Evolutionary conservation across 1,140 invertebrate species (phyloP), one percentile per base, ranked within the genome.

Genomic region (Doryteuthis pealeii): DNA sequence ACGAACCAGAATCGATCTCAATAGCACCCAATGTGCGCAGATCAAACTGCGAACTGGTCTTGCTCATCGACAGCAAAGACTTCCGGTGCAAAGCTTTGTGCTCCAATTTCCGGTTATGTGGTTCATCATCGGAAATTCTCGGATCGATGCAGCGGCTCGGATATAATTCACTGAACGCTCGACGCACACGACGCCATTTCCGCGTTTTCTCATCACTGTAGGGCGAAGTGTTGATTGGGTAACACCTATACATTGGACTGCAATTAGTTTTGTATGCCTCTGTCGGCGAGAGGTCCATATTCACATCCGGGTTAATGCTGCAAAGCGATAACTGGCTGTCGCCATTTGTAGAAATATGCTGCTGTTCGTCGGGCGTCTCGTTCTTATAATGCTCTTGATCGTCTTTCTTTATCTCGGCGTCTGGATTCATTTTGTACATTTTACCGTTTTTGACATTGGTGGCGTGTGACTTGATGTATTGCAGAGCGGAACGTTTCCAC

Each of bases 111-210:
- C 35, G 35, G 10, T 40, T 40, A 3, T 5, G 3, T 3, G 4
- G 3, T 40, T 10, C 4, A 40, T 40, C 35, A 40, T 40, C 35
- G 35, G 35, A 40, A 40, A 40, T 40, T 10, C 35, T 40, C 35
- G 35, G 35, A 40, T 62, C 54, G 0, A 62, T 62, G 18, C 54
- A 62, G 5, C 54, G 54, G 18, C 26, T n/a, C 5, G 54, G 54
- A 62, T 62, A 62, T 62, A 62, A 62, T 62, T 62, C 54, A 62
- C 54, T 62, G 18, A 62, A 62, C 22, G 54, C 54, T 6, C 54
- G 54, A 0, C 54, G 18, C 26, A 62, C 26, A 5, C 54, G 18
- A 22, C 54, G 18, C 54, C 54, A 62, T 62, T 62, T 62, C 26
- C 26, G 54, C 10, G 54, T n/a, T 18, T 62, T 62, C 18, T 62